Evolutionary conservation across 2,888 invertebrate species (phyloP).

Genomic region (Leucoptera coffeella): DNA sequence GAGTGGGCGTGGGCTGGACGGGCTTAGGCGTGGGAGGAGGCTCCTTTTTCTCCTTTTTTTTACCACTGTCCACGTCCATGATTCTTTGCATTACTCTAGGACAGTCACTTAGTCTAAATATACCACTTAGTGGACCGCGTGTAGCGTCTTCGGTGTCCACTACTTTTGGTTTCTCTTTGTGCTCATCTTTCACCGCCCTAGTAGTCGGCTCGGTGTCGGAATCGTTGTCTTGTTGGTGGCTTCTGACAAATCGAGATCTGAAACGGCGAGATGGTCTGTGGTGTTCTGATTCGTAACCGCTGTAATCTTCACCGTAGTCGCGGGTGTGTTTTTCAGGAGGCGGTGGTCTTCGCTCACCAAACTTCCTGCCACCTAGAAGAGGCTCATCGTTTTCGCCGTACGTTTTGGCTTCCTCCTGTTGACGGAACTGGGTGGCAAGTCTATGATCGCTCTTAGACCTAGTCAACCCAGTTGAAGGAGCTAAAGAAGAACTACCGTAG

Average conservation of each 20-base stretch:
- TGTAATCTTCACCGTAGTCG: conserved; percentile 64
- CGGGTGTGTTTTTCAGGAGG: conserved; percentile 46
- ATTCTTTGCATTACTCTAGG: conserved; percentile 85
- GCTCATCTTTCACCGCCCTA: conserved; percentile 62
- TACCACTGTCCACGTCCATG: conserved; percentile 69
- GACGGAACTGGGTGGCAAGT: conserved; percentile 80
- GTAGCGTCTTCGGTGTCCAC: conserved; percentile 87
- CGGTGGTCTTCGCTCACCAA: conserved; percentile 63
- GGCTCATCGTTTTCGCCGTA: conserved; percentile 64
- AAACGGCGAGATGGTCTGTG: conserved; percentile 62
- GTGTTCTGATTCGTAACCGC: conserved; percentile 60
- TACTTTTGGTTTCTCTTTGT: conserved; percentile 63
- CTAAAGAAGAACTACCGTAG: conserved; percentile 45
- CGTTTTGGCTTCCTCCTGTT: conserved; percentile 69
- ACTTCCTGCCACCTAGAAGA: conserved; percentile 67
- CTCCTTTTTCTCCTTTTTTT: conserved; percentile 73
- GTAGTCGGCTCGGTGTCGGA: conserved; percentile 65
- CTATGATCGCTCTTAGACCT: conserved; percentile 92
- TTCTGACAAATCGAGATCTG: conserved; percentile 63
- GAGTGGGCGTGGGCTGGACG: conserved; percentile 51
- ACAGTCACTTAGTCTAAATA: conserved; percentile 80
- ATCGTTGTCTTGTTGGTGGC: conserved; percentile 62
- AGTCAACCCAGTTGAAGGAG: conserved; percentile 72
- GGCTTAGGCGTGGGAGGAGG: conserved; percentile 48
- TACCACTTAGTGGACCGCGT: conserved; percentile 80